Conservation (phyloP, 2,797 vertebrate genomes). For the Parauchenoglanis punctatus region DNA sequence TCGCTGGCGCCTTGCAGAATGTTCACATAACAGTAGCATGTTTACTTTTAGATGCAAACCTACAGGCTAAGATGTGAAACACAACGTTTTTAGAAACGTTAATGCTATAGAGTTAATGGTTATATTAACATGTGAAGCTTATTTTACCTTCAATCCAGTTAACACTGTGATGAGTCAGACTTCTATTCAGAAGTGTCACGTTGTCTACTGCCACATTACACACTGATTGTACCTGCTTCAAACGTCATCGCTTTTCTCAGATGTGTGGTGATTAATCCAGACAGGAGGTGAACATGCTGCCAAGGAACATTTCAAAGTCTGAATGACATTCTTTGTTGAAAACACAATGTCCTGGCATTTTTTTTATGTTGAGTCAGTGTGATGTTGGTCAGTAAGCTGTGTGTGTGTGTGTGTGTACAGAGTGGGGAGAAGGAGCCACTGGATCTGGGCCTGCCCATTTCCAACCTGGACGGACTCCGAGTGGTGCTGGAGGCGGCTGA, state of each 20-base stretch:
- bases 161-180: neutral
- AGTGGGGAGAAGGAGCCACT: constrained; percentile 92
- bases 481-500: constrained; percentile 90
- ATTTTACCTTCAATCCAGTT: neutral
- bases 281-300: neutral
- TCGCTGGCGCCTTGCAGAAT: neutral
- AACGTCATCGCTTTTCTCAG: neutral
- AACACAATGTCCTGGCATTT: neutral
- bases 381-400: neutral
- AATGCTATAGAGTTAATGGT: neutral
- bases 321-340: neutral
- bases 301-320: neutral
- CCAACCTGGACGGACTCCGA: constrained; percentile 92
- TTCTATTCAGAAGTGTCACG: neutral
- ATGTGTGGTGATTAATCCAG: neutral
- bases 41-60: neutral
- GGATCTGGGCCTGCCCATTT: constrained; percentile 95
- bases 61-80: neutral
- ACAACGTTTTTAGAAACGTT: neutral
- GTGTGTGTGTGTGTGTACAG: constrained; percentile 69
- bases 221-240: neutral
- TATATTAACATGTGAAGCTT: neutral
- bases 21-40: neutral
- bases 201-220: neutral
- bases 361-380: constrained; percentile 4